Conservation (phyloP, 2,113 vertebrate species). For the Poicephalus gulielmi region DNA sequence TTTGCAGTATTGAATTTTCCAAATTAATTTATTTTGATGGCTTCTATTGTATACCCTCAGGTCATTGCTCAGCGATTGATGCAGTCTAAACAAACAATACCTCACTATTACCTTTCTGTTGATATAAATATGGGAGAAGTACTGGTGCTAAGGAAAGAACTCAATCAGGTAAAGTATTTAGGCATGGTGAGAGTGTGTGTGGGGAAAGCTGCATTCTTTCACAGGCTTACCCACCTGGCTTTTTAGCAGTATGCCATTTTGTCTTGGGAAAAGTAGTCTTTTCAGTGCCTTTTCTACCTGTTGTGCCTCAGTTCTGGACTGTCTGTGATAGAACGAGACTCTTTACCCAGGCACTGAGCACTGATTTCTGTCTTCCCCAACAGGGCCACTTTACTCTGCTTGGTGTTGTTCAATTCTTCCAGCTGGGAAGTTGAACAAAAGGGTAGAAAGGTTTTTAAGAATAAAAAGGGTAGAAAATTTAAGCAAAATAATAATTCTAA, state of each 20-base stretch:
- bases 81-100: conserved; percentile 98
- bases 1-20: fast-evolving
- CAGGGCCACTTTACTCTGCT: not conserved
- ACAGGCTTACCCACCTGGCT: not conserved
- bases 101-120: conserved; percentile 97
- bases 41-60: conserved; percentile 45
- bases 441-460: not conserved
- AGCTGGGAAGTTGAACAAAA: not conserved
- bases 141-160: conserved; percentile 89
- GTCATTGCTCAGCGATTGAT: conserved; percentile 96
- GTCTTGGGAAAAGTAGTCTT: not conserved
- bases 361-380: not conserved
- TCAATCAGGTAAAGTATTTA: conserved; percentile 83
- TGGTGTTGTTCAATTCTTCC: not conserved
- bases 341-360: not conserved
- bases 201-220: not conserved
- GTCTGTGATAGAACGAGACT: not conserved
- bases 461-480: not conserved
- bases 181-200: not conserved
- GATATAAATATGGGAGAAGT: conserved; percentile 95
- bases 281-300: not conserved
- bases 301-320: not conserved
- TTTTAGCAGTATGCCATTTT: not conserved
- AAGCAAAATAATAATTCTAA: not conserved
- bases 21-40: not conserved